Evolutionary conservation across 2,888 invertebrate species (phyloP).

Genomic region (Chironomus riparius): DNA sequence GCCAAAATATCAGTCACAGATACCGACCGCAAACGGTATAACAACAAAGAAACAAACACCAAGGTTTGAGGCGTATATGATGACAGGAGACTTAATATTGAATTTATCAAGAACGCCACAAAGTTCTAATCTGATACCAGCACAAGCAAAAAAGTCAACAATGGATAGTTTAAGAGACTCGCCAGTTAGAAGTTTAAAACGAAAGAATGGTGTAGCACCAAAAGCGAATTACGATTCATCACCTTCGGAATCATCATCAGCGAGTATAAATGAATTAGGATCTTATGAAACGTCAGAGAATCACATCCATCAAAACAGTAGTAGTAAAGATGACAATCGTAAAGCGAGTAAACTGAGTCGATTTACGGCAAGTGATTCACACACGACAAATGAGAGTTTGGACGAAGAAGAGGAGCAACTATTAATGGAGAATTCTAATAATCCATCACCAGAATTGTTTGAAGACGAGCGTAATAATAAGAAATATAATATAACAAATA

Average conservation of each 20-base stretch:
- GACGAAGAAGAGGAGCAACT: slow-evolving; percentile 28
- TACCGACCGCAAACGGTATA: not conserved
- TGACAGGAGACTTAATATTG: slow-evolving; percentile 94
- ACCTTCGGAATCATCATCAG: slow-evolving; percentile 39
- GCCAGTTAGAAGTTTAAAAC: slow-evolving; percentile 30
- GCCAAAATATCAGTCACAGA: slow-evolving; percentile 35
- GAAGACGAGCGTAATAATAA: slow-evolving; percentile 1
- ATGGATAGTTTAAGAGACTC: slow-evolving; percentile 42
- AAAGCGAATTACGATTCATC: slow-evolving; percentile 43
- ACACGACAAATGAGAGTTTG: slow-evolving; percentile 28
- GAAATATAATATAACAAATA: slow-evolving; percentile 20
- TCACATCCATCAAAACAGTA: not conserved
- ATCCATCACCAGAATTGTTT: not conserved
- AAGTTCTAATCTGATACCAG: slow-evolving; percentile 51
- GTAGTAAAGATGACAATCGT: slow-evolving; percentile 9
- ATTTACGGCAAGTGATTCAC: not conserved
- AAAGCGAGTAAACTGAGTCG: slow-evolving; percentile 8
- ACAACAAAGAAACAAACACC: slow-evolving; percentile 30
- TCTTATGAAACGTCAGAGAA: slow-evolving; percentile 35
- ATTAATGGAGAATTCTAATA: slow-evolving; percentile 14
- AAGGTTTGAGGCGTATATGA: slow-evolving; percentile 89
- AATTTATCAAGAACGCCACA: slow-evolving; percentile 79
- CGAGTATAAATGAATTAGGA: slow-evolving; percentile 30
- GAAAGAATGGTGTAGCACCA: slow-evolving; percentile 41
- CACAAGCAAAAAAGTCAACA: slow-evolving; percentile 38